Evolutionary conservation across 2,797 vertebrate species (phyloP).

Genomic region (Sebastes iracundus): DNA sequence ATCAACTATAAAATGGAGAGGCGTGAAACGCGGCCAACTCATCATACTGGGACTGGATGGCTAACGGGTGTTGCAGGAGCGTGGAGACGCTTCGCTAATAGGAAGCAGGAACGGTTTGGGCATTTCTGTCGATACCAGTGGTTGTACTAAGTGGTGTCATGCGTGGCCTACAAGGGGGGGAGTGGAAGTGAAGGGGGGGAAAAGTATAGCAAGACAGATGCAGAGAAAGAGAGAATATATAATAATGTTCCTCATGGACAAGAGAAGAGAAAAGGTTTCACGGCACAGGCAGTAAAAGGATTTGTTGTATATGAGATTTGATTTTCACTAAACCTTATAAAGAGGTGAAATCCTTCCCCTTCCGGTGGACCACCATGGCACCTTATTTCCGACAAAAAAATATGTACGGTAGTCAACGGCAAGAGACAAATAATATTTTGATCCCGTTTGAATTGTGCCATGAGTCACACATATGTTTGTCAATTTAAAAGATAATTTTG

Average conservation of each 20-base stretch:
- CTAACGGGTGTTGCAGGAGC: conserved; percentile 87
- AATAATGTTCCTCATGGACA: background rate
- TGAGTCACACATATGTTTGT: no score
- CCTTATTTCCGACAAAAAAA: background rate
- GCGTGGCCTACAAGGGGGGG: conserved; percentile 11
- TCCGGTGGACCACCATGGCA: background rate
- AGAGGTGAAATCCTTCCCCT: no score
- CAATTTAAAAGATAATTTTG: no score
- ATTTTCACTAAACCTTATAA: background rate
- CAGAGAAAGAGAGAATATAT: conserved; percentile 3
- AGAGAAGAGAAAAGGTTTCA: background rate
- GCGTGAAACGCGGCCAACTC: conserved; percentile 87
- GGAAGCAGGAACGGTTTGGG: conserved; percentile 77
- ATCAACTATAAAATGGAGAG: conserved; percentile 90
- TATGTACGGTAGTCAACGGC: no score
- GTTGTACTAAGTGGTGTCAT: conserved; percentile 59
- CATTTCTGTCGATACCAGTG: conserved; percentile 51
- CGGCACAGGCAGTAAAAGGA: background rate
- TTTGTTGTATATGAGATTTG: background rate
- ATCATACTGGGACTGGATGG: conserved; percentile 83
- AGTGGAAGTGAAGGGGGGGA: background rate
- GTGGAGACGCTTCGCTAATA: conserved; percentile 87
- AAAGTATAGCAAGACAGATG: conserved; percentile 33
- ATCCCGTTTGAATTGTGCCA: no score
- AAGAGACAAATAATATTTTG: no score